These are phyloP conservation scores for Ceramica pisi DNA, from an alignment of 2,888 invertebrate species.

Conservation along the genomic window DNA sequence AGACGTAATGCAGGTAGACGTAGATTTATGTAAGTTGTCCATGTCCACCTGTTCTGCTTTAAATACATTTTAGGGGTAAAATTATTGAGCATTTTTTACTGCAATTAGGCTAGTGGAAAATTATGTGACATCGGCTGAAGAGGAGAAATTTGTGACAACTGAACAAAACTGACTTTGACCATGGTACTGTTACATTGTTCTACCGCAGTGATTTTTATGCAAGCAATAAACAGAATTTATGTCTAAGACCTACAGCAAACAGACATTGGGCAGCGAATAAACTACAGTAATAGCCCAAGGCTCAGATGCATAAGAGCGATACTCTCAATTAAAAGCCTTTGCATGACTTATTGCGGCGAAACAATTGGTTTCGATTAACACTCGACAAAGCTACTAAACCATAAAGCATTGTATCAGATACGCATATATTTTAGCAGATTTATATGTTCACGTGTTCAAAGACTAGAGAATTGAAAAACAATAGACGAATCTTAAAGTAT, in stretches of 20 bases:
- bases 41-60: background rate
- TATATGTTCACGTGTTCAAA: slow-evolving; percentile 65
- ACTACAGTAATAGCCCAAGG: slow-evolving; percentile 77
- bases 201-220: slow-evolving; percentile 26
- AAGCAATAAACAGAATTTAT: slow-evolving; percentile 45
- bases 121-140: too few relatives aligned
- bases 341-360: slow-evolving; percentile 85
- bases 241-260: slow-evolving; percentile 51
- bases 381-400: slow-evolving; percentile 85
- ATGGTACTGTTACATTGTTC: slow-evolving; percentile 4
- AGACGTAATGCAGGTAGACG: slow-evolving; percentile 45
- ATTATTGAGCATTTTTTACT: too few relatives aligned
- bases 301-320: slow-evolving; percentile 78
- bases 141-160: background rate
- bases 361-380: slow-evolving; percentile 90
- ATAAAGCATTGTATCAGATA: slow-evolving; percentile 78
- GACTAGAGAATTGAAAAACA: slow-evolving; percentile 55
- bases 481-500: slow-evolving; percentile 28
- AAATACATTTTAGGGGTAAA: background rate
- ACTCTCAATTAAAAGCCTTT: slow-evolving; percentile 86
- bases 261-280: slow-evolving; percentile 62
- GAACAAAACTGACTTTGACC: background rate
- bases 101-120: too few relatives aligned
- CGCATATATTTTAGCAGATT: slow-evolving; percentile 63
- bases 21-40: slow-evolving; percentile 35